Base-by-base conservation (phyloP, 2,888 invertebrate species). In the Ceratothoa steindachneri region DNA sequence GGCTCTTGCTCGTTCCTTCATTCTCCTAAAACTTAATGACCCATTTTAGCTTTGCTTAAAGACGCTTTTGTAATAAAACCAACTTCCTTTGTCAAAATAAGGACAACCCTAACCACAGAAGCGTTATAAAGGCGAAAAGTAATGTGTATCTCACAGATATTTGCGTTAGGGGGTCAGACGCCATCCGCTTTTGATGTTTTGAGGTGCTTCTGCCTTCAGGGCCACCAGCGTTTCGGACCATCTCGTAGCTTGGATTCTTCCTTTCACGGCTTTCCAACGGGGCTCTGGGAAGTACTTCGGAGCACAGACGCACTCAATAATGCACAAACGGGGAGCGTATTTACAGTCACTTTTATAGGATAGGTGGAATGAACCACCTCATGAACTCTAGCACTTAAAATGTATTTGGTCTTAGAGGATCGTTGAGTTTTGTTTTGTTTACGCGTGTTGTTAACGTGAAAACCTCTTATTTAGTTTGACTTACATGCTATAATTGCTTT, bases 31-130 rank as follows among this genome's bases (percentile, higher is more conserved):
- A 24, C 60, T 60, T 60, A 60, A 60, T 60, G 60, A 60, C 60
- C 60, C 60, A 60, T 60, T 60, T 60, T 60, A 24, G 60, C 60
- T 60, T 60, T n/a, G 60, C 60, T 60, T 22, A 60, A 60, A 41
- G 27, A 60, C 60, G 27, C 27, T 24, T 12, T 24, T 24, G 60
- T 24, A 60, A 60, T 60, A 60, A 60, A 60, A 15, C 22, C 27
- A 24, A 60, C 60, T 12, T 60, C 60, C 60, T 60, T 60, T 60
- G 60, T 60, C 60, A 60, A 60, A 60, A 60, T 60, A 60, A 60
- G 60, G n/a, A 60, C 60, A 60, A 7, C 60, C 27, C 12, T 60
- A 24, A 24, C 60, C 27, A 60, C 27, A 60, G 60, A 60, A 60
- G 60, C 60, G 60, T 60, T 60, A 1, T 60, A 60, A 60, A 60